Conservation (phyloP, 2,888 invertebrate genomes). For the Eustalomyia histrio region DNA sequence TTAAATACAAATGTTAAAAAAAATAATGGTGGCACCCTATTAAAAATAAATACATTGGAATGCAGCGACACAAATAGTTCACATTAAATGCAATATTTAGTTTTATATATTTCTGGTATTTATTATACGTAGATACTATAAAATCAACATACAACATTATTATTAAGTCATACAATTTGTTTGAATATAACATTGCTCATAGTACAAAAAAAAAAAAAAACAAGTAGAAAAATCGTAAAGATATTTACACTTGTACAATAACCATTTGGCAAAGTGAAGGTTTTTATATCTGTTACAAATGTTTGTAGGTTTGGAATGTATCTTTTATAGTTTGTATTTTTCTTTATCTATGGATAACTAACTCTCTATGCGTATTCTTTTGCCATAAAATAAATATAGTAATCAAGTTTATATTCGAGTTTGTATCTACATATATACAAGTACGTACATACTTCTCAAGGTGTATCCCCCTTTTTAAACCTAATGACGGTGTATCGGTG, state of each 20-base stretch:
- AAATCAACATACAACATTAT: background rate
- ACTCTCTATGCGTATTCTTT: constrained; percentile 41
- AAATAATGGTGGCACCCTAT: background rate
- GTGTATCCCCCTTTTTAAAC: constrained; percentile 38
- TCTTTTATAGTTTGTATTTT: background rate
- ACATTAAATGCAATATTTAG: constrained; percentile 54
- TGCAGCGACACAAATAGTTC: constrained; percentile 65
- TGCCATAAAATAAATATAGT: constrained; percentile 2
- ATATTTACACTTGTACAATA: constrained; percentile 28
- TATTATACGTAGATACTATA: constrained; percentile 26
- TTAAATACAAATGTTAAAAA: no score
- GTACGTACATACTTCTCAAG: constrained; percentile 48
- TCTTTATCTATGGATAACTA: constrained; percentile 34
- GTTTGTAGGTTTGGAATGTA: constrained; percentile 30
- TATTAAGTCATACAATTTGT: constrained; percentile 46
- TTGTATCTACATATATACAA: background rate
- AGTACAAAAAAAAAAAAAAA: background rate
- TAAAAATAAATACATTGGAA: constrained; percentile 44
- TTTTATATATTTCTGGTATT: constrained; percentile 53
- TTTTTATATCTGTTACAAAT: constrained; percentile 39
- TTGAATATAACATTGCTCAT: constrained; percentile 44
- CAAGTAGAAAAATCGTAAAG: no score
- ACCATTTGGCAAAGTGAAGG: constrained; percentile 60
- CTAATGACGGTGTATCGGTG: constrained; percentile 44
- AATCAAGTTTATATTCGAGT: constrained; percentile 27